These are phyloP conservation scores for Drosophila setosimentum DNA, from an alignment of 2,888 invertebrate genomes.

Conservation along the genomic window DNA sequence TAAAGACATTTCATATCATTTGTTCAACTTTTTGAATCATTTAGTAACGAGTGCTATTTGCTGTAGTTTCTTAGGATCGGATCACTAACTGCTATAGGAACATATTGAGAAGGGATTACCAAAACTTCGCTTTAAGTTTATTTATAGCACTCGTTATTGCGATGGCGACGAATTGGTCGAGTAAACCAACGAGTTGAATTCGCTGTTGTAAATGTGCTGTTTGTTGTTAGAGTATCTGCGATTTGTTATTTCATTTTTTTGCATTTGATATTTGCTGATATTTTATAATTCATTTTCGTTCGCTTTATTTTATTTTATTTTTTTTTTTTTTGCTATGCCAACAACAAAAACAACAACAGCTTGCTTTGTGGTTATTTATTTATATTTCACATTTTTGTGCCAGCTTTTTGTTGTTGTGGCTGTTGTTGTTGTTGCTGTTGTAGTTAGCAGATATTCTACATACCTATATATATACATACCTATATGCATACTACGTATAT, in stretches of 20 bases:
- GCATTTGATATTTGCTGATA: conserved; percentile 61
- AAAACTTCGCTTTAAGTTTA: no score
- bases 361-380: conserved; percentile 47
- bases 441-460: conserved; percentile 38
- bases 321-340: conserved; percentile 43
- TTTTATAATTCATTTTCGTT: conserved; percentile 72
- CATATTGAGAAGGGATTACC: not conserved
- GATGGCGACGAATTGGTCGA: conserved; percentile 18
- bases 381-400: conserved; percentile 64
- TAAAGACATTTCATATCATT: not conserved
- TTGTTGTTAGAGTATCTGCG: conserved; percentile 15
- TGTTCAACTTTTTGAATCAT: not conserved
- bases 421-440: conserved; percentile 34
- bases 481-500: not conserved
- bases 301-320: conserved; percentile 43
- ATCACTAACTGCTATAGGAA: conserved; percentile 21
- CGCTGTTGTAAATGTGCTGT: conserved; percentile 18
- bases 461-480: conserved; percentile 7
- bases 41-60: not conserved
- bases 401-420: conserved; percentile 40
- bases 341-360: conserved; percentile 27
- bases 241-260: conserved; percentile 22
- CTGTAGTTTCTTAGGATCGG: not conserved
- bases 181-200: conserved; percentile 12
- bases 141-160: conserved; percentile 1